phyloP scores from a whole-genome alignment of 37 sponge, comb jelly and placozoan genomes.

The Haliclona indistincta region DNA sequence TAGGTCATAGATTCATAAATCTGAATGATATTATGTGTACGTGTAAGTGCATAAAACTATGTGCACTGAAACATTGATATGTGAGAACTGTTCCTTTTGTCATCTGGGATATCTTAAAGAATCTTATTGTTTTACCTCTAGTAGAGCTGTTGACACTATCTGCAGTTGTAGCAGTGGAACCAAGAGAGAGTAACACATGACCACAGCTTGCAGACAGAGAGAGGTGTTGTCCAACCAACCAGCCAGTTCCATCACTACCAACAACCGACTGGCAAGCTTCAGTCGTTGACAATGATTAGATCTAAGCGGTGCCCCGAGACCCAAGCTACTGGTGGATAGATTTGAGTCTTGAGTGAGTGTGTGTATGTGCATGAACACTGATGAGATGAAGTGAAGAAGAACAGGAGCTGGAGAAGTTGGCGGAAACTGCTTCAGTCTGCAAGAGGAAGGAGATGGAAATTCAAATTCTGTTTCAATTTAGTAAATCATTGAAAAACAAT shows the following conservation, averaged over 20 bases:
- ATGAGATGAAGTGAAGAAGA: constrained; percentile 29
- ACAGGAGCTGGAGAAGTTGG: constrained; percentile 23
- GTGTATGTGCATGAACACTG: constrained; percentile 55
- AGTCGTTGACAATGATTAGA: constrained; percentile 50
- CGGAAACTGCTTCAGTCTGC: not conserved
- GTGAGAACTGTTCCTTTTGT: not conserved
- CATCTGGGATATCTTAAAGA: not conserved
- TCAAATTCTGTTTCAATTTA: no score
- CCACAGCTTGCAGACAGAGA: constrained; percentile 72
- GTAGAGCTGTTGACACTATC: constrained; percentile 27
- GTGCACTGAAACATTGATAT: not conserved
- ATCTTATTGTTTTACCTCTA: constrained; percentile 17
- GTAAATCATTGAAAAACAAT: no score
- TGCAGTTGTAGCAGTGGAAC: constrained; percentile 77
- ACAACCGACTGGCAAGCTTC: constrained; percentile 47
- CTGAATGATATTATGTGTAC: not conserved
- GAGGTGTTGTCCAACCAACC: constrained; percentile 58
- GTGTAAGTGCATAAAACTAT: not conserved
- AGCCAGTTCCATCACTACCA: constrained; percentile 73
- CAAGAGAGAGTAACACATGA: constrained; percentile 75
- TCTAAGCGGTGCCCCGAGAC: not conserved
- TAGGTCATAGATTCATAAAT: not conserved
- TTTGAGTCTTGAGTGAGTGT: no score
- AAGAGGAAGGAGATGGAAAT: not conserved
- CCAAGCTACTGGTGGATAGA: no score